These are phyloP conservation scores for Solenopsis invicta DNA, from an alignment of 1,140 invertebrate genomes.

Conservation along the genomic window DNA sequence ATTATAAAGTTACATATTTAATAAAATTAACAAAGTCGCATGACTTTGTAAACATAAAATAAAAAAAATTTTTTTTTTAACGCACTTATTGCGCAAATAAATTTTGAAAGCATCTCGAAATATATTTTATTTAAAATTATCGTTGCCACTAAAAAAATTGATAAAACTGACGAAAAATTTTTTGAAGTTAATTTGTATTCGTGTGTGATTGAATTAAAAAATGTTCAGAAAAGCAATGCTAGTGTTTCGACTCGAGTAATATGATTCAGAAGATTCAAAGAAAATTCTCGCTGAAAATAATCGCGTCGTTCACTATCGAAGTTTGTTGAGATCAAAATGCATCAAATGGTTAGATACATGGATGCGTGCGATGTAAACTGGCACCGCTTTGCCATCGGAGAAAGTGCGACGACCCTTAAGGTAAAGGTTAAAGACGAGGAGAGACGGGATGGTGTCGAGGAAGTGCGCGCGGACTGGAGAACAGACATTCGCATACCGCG, in stretches of 20 bases:
- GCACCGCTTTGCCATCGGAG: slow-evolving; percentile 80
- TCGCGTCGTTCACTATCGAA: slow-evolving; percentile 65
- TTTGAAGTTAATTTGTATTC: not conserved
- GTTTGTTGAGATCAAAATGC: slow-evolving; percentile 75
- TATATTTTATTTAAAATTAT: not conserved
- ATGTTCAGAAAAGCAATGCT: not conserved
- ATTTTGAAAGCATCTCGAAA: not conserved
- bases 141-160: not conserved
- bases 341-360: slow-evolving; percentile 62
- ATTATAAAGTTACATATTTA: not conserved
- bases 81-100: not conserved
- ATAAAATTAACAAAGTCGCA: not conserved
- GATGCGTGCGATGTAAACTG: slow-evolving; percentile 68
- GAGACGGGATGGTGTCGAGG: slow-evolving; percentile 33
- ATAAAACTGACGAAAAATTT: not conserved
- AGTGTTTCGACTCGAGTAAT: not conserved
- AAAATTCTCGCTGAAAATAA: slow-evolving; percentile 67
- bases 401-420: slow-evolving; percentile 85
- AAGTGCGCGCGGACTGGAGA: slow-evolving; percentile 12
- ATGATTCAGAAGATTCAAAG: not conserved
- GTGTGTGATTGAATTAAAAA: not conserved
- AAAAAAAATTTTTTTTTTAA: not conserved
- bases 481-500: slow-evolving; percentile 40
- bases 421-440: slow-evolving; percentile 84
- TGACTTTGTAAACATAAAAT: not conserved